Base-by-base conservation (phyloP, 2,888 invertebrate species). In the Caradrina clavipalpis region DNA sequence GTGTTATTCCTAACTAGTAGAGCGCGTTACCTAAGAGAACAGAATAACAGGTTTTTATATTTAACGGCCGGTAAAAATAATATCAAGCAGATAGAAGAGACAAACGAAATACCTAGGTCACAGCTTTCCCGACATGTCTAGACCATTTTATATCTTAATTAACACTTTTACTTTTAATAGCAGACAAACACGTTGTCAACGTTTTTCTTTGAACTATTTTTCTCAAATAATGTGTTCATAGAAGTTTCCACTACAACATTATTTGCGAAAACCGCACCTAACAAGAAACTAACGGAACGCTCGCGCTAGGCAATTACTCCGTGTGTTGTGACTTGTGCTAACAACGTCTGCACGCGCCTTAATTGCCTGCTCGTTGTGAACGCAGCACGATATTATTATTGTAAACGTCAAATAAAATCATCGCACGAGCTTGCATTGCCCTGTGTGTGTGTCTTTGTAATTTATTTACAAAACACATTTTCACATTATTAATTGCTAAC, bases 341-440 rank as follows among this genome's bases (percentile, higher is more conserved):
- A 59, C 49, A 76, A 21, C 61, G 58, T 69, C 42, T 76, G 64
- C 8, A n/a, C 63, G 17, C 69, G n/a, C 17, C 58, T 17, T 77
- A 65, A 77, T 77, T 80, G 64, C 76, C 58, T 26, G 49, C 17
- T 45, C 51, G 35, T 42, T 80, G 61, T 59, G 58, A 69, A 65
- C 19, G 49, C 61, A 53, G 64, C 47, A 22, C 42, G n/a, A 49
- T 62, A 13, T 42, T 74, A 62, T 74, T 78, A 56, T 22, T 35
- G 19, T n/a, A 47, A 47, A 54, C 13, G 70, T 49, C 21, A 31
- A n/a, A 26, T 11, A 26, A 50, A 45, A 50, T 54, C 22, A 51
- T 39, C 1, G n/a, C 19, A 35, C 10, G 4, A 11, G 1, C 54
- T 5, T 31, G 31, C 31, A 31, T 31, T 31, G 31, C 26, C 26